These are phyloP conservation scores for Drosophila ustulata DNA, from an alignment of 2,888 invertebrate species.

Conservation along the genomic window DNA sequence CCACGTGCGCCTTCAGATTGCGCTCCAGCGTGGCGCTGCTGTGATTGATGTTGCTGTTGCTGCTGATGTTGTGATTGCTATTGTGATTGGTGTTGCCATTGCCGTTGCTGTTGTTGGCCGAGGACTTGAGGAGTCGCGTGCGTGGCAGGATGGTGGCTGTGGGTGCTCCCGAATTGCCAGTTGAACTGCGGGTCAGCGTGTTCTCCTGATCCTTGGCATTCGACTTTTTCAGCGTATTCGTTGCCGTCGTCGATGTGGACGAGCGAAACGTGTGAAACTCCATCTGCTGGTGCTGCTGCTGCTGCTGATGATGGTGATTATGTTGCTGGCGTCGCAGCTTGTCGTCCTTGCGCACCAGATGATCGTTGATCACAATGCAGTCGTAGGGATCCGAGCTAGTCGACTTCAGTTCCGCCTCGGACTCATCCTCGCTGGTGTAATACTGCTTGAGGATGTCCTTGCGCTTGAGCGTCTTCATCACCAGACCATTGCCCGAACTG, in stretches of 20 bases:
- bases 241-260: conserved; percentile 85
- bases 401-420: conserved; percentile 86
- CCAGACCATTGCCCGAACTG: conserved; percentile 86
- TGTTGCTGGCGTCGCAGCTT: conserved; percentile 80
- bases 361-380: conserved; percentile 94
- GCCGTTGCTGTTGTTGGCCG: conserved; percentile 44
- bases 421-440: conserved; percentile 88
- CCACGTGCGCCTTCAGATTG: conserved; percentile 61
- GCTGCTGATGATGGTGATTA: conserved; percentile 58
- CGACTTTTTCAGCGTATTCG: conserved; percentile 83
- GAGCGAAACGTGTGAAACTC: conserved; percentile 84
- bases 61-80: conserved; percentile 65
- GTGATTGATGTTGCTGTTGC: conserved; percentile 64
- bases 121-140: conserved; percentile 82
- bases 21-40: conserved; percentile 74
- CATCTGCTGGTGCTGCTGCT: conserved; percentile 83
- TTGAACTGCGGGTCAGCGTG: conserved; percentile 86
- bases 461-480: conserved; percentile 90
- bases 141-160: conserved; percentile 84
- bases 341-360: conserved; percentile 86
- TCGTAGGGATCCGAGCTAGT: conserved; percentile 91
- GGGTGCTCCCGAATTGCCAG: conserved; percentile 83
- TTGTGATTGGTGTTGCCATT: conserved; percentile 25
- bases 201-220: conserved; percentile 82
- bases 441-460: conserved; percentile 91